These are phyloP conservation scores for Portevinia maculata DNA, from an alignment of 2,888 invertebrate genomes.

Conservation along the genomic window DNA sequence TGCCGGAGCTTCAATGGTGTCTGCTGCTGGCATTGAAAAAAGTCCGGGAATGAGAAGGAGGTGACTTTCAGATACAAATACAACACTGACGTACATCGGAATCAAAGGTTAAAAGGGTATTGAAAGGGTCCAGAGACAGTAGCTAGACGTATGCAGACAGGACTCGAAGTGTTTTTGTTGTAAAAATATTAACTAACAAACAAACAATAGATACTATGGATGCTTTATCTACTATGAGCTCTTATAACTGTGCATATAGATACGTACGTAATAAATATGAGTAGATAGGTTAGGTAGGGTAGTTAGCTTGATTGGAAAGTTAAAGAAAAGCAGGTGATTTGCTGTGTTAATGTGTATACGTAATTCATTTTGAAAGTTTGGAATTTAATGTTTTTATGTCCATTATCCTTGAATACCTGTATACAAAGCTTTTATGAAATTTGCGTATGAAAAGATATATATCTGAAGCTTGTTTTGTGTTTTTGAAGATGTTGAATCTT, in stretches of 20 bases:
- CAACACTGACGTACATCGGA: conserved; percentile 5
- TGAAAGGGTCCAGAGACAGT: conserved; percentile 41
- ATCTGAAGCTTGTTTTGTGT: conserved; percentile 26
- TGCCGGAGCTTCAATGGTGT: conserved; percentile 35
- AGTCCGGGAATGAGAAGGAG: background rate
- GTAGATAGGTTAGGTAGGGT: conserved; percentile 37
- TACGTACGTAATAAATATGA: conserved; percentile 9
- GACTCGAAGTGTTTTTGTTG: conserved; percentile 55
- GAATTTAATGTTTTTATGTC: conserved; percentile 47
- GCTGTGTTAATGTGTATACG: conserved; percentile 71
- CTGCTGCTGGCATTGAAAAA: conserved; percentile 14
- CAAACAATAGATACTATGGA: conserved; percentile 31
- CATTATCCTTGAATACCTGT: conserved; percentile 20
- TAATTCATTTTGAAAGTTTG: conserved; percentile 55
- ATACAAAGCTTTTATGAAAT: conserved; percentile 2
- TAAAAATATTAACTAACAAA: conserved; percentile 34
- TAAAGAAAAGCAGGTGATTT: conserved; percentile 44
- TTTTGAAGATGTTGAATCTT: background rate
- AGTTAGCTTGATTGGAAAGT: conserved; percentile 45
- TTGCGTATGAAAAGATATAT: background rate
- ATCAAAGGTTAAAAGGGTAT: conserved; percentile 46
- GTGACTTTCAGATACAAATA: conserved; percentile 48
- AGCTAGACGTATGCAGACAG: conserved; percentile 38
- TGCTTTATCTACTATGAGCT: conserved; percentile 61
- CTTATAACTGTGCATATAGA: conserved; percentile 63